Evolutionary conservation across 2,888 invertebrate genomes (phyloP), one percentile per base, ranked within the genome.

Genomic region (Elegia similella): DNA sequence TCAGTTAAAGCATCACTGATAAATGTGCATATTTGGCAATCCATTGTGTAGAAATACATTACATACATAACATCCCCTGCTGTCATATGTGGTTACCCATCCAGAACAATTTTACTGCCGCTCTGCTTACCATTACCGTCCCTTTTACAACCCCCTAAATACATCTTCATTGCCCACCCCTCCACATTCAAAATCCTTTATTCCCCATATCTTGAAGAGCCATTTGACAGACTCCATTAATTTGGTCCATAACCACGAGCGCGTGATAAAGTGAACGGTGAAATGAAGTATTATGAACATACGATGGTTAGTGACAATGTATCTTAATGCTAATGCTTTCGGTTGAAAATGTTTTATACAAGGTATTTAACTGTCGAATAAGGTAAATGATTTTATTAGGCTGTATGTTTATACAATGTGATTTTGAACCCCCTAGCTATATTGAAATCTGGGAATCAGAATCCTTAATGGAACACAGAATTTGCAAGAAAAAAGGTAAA

Each of bases 151-250:
- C 44, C 55, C 46, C 34, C 34, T 55, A 55, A 55, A 46, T 55
- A 55, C 44, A 16, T 46, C 46, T 55, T 55, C 34, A 47, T 44
- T 38, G 46, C 43, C 23, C 42, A 30, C 53, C 53, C 52, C 53
- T 29, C 42, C 47, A 55, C 55, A 55, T 55, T 55, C 55, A 55
- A 48, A 63, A 63, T 67, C 67, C 70, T 72, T 65, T 68, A 66
- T 65, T 63, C 57, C 55, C 57, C 64, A 63, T 72, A 67, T 72
- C 66, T 66, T 69, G 70, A 66, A 66, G 67, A 68, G 68, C 60
- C 62, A 70, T 71, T 72, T 71, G 70, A 73, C 73, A 73, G 70
- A 58, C 54, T 54, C 67, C 72, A 74, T 77, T 77, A 77, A 76
- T 75, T 72, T 63, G 48, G 55, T 54, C 62, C 64, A 67, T 70